Evolutionary conservation across 1,140 invertebrate species (phyloP), one percentile per base, ranked within the genome.

Genomic region (Pachyrhynchus sulphureomaculatus): DNA sequence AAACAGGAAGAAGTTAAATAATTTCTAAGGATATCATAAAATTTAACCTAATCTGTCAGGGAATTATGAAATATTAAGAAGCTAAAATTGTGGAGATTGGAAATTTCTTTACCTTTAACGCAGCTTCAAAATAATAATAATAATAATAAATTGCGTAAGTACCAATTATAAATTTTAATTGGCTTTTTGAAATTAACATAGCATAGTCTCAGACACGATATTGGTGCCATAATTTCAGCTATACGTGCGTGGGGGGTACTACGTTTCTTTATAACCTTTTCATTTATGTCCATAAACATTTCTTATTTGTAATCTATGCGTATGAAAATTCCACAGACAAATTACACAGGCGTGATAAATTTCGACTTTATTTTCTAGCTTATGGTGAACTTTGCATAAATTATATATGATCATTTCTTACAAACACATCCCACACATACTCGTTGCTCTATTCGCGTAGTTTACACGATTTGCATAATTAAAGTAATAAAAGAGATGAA

Each of bases 331-430:
- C 21, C 29, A 41, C 45, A 24, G 55, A 58, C 55, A 58, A 58
- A 58, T 58, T 58, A 33, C 55, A 29, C 41, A 49, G 26, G 18
- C 44, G 45, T 49, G 45, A 58, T 58, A 58, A 58, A 58, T 58
- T 56, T 56, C 18, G 53, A 45, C 29, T 20, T 56, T 56, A 45
- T 56, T 48, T 48, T 39, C 47, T 51, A 34, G 34, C 47, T 18
- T 45, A 33, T 21, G 29, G 39, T 29, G n/a, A 24, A 2, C 52
- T 21, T 59, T 51, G 24, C 37, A 45, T 39, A 32, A 60, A 45
- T 45, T 48, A 29, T n/a, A 4, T 26, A n/a, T 57, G 21, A 10
- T 10, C 5, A 29, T 29, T n/a, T n/a, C n/a, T n/a, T n/a, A n/a
- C n/a, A n/a, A n/a, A n/a, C n/a, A n/a, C n/a, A n/a, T n/a, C n/a